Percentiles rank a stretch among this genome's conserved stretches.
phyloP scores from a whole-genome alignment of 23 tunicate genomes.

The Styela plicata region DNA sequence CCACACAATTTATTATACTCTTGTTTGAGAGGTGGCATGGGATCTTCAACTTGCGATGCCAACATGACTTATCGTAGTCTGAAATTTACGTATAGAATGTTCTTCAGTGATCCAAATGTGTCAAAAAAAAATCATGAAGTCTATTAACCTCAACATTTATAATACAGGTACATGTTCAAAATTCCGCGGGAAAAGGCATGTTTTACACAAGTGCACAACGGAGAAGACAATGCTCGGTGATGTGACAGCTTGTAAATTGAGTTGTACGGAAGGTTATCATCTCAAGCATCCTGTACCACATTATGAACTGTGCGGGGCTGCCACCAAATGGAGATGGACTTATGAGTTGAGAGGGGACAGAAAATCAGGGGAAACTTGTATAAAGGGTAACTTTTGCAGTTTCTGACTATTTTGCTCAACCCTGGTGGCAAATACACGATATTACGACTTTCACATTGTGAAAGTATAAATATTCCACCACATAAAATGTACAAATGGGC shows the following conservation, averaged over 20 bases:
- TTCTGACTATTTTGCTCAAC: no score
- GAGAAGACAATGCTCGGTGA: constrained; percentile 21
- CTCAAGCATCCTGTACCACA: constrained; percentile 29
- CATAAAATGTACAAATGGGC: not conserved
- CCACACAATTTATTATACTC: no score
- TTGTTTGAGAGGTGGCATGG: no score
- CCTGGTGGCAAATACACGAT: no score
- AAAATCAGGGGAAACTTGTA: constrained; percentile 35
- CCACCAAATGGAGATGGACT: constrained; percentile 71
- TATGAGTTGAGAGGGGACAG: constrained; percentile 41
- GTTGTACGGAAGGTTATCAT: constrained; percentile 24
- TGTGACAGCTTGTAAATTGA: not conserved
- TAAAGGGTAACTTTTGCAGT: constrained; percentile 46
- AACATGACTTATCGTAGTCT: no score
- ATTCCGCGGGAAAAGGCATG: not conserved
- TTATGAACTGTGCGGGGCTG: constrained; percentile 69
- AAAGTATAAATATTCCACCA: not conserved
- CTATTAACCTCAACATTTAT: no score
- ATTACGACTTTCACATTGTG: no score
- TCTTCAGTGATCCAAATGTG: no score
- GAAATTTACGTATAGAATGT: no score
- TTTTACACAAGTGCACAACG: not conserved
- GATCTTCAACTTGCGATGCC: no score
- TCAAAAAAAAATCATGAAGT: no score
- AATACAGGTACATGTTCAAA: not conserved